Percentiles rank a stretch among this genome's conserved stretches.
These are phyloP conservation scores for Pediacus dermestoides DNA, from an alignment of 2,888 invertebrate species.

Conservation along the genomic window DNA sequence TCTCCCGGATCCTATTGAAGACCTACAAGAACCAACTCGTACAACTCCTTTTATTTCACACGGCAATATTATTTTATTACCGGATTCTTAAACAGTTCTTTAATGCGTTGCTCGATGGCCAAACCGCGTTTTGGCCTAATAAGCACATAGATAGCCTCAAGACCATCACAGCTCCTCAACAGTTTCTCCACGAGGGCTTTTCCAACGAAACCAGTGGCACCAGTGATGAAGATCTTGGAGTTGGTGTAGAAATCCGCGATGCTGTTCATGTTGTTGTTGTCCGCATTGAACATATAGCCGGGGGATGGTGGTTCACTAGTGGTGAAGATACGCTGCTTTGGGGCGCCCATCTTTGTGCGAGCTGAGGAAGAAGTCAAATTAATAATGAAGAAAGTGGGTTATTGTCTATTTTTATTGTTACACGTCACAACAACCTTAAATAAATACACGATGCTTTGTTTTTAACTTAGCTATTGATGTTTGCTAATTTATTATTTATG, in stretches of 20 bases:
- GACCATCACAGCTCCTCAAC: conserved; percentile 75
- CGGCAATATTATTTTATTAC: conserved; percentile 47
- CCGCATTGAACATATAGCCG: no score
- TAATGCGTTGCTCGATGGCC: conserved; percentile 65
- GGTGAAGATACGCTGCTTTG: conserved; percentile 19
- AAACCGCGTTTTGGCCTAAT: conserved; percentile 73
- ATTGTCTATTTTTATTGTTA: no score
- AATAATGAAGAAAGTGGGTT: no score
- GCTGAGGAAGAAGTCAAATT: no score
- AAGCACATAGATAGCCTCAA: conserved; percentile 75
- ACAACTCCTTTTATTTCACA: background rate
- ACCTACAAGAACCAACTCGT: conserved; percentile 52
- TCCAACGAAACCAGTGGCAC: conserved; percentile 71
- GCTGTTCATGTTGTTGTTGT: conserved; percentile 30
- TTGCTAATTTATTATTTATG: no score
- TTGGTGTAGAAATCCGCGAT: conserved; percentile 42
- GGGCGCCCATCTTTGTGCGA: conserved; percentile 23
- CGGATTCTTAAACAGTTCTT: conserved; percentile 70
- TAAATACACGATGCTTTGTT: no score
- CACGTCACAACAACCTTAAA: no score
- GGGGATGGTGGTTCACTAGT: no score
- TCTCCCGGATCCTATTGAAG: conserved; percentile 64
- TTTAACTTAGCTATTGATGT: no score
- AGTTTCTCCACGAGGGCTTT: conserved; percentile 92
- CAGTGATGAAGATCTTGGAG: conserved; percentile 42